Percentiles rank a stretch among this genome's conserved stretches.
Evolutionary conservation across 2,888 invertebrate species (phyloP).

Genomic region (Aricia artaxerxes): DNA sequence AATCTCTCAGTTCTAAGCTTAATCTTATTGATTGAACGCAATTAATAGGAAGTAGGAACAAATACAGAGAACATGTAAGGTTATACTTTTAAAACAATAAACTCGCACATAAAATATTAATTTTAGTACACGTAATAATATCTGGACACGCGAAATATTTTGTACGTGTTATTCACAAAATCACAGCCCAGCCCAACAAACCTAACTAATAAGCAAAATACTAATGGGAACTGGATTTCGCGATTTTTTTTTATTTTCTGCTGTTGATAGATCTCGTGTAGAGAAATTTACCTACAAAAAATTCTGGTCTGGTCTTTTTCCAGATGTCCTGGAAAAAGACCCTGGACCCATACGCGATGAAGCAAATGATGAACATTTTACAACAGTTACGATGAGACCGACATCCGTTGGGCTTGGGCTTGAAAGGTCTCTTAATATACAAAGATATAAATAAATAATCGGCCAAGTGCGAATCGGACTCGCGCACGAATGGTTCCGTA

Average conservation of each 20-base stretch:
- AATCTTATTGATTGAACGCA: neutral
- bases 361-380: neutral
- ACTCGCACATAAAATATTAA: neutral
- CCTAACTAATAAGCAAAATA: no score
- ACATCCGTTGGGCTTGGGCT: neutral
- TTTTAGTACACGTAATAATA: neutral
- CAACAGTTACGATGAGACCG: neutral
- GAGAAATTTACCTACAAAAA: neutral
- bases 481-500: no score
- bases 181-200: neutral
- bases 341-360: neutral
- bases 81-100: slow-evolving; percentile 7
- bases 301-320: no score
- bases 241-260: no score
- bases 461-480: no score
- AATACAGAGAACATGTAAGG: neutral
- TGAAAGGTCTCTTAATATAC: neutral
- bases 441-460: neutral
- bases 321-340: neutral
- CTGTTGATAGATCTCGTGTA: neutral
- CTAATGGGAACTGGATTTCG: no score
- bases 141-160: neutral
- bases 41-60: neutral
- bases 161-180: neutral
- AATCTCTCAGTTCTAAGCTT: neutral